Conservation (phyloP, 2,113 vertebrate genomes). For the Hydropotes inermis region DNA sequence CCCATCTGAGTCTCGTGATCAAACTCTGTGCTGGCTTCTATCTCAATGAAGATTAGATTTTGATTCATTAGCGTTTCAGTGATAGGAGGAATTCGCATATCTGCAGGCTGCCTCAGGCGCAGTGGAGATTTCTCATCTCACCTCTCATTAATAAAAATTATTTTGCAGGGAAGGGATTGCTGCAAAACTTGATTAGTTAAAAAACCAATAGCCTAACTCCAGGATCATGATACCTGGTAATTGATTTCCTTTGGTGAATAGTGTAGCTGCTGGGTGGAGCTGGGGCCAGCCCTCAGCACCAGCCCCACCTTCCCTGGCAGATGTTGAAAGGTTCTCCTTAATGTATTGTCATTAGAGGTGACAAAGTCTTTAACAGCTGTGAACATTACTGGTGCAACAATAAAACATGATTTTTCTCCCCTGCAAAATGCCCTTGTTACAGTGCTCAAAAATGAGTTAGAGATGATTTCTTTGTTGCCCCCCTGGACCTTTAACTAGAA, state of each 20-base stretch:
- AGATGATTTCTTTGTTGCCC: slow-evolving; percentile 53
- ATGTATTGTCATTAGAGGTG: slow-evolving; percentile 44
- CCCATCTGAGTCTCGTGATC: background rate
- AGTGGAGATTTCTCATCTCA: slow-evolving; percentile 20
- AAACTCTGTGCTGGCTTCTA: background rate
- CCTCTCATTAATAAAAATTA: slow-evolving; percentile 45
- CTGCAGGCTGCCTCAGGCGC: background rate
- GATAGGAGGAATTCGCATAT: background rate
- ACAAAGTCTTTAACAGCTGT: slow-evolving; percentile 51
- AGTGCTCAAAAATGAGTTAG: slow-evolving; percentile 60
- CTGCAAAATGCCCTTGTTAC: slow-evolving; percentile 59
- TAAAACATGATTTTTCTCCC: slow-evolving; percentile 60
- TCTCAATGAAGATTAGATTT: background rate
- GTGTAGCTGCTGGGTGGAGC: background rate
- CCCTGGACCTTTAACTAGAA: slow-evolving; percentile 61
- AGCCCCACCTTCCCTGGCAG: background rate
- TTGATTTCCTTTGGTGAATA: background rate
- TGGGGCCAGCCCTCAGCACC: background rate
- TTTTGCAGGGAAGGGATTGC: background rate
- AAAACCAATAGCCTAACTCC: slow-evolving; percentile 31
- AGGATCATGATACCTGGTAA: slow-evolving; percentile 9
- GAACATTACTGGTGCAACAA: slow-evolving; percentile 32
- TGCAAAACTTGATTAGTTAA: slow-evolving; percentile 49
- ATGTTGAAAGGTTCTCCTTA: slow-evolving; percentile 32
- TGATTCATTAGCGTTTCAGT: background rate